Percentiles rank a stretch among this genome's conserved stretches.
These are phyloP conservation scores for Antheraea pernyi DNA, from an alignment of 1,140 invertebrate species.

Conservation along the genomic window DNA sequence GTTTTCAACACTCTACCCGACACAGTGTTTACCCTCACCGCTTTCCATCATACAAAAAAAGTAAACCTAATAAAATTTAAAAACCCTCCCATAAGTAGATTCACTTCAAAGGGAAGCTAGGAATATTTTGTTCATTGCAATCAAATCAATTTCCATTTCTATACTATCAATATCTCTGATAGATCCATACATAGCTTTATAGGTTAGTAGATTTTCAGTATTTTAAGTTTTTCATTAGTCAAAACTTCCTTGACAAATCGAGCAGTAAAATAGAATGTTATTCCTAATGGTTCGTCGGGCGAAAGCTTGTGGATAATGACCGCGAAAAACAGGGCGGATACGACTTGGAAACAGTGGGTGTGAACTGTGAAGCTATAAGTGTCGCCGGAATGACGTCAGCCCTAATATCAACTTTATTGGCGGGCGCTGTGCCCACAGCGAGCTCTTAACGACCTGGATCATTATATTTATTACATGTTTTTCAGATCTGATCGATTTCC, in stretches of 20 bases:
- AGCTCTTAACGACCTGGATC: background rate
- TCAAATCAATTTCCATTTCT: too few species aligned
- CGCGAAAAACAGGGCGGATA: background rate
- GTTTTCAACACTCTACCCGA: too few species aligned
- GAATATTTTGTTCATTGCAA: too few species aligned
- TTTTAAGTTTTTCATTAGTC: background rate
- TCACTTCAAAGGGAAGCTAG: too few species aligned
- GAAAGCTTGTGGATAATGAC: background rate
- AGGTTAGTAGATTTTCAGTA: too few species aligned
- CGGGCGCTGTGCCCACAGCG: background rate
- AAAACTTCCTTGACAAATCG: background rate
- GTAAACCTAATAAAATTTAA: too few species aligned
- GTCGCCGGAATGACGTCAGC: background rate
- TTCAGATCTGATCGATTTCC: background rate
- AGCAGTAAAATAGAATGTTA: background rate
- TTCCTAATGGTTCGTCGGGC: background rate
- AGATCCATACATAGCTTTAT: too few species aligned
- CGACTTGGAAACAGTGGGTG: conserved; percentile 1
- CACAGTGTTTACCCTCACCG: too few species aligned
- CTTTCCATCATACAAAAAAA: too few species aligned
- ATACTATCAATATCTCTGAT: too few species aligned
- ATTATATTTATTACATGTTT: background rate
- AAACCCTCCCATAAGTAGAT: too few species aligned
- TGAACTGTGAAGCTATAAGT: conserved; percentile 2
- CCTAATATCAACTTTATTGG: background rate